A percentile compares a stretch with the other conserved stretches of the same genome.
These are phyloP conservation scores for Euwallacea fornicatus DNA, from an alignment of 1,140 invertebrate species.

Conservation along the genomic window DNA sequence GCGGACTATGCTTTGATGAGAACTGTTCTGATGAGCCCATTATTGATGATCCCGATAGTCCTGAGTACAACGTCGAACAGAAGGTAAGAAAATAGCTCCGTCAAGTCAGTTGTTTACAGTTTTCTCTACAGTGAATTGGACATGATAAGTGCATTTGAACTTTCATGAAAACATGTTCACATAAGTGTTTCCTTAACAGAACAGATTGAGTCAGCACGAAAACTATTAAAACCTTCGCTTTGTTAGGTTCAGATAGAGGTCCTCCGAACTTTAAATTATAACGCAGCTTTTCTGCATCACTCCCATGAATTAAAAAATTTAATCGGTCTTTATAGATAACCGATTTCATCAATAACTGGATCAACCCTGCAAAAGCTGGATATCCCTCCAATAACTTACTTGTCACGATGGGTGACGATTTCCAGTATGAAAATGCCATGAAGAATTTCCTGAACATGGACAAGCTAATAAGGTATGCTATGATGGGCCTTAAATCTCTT, in stretches of 20 bases:
- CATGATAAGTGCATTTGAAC: no score
- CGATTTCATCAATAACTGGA: slow-evolving; percentile 12
- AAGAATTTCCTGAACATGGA: slow-evolving; percentile 71
- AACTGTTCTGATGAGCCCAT: slow-evolving; percentile 61
- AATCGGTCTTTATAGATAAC: neutral
- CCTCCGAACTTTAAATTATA: no score
- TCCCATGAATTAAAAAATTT: no score
- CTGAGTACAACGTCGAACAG: slow-evolving; percentile 59
- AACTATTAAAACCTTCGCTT: no score
- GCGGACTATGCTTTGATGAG: slow-evolving; percentile 84
- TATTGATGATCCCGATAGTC: slow-evolving; percentile 56
- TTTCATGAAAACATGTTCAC: no score
- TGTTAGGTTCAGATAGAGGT: no score
- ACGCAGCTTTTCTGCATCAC: no score
- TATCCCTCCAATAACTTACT: slow-evolving; percentile 46
- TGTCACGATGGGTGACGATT: slow-evolving; percentile 49
- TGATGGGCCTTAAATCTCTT: neutral
- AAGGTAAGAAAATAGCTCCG: slow-evolving; percentile 40
- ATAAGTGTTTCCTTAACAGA: no score
- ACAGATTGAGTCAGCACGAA: no score
- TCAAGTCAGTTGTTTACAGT: neutral
- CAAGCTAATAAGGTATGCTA: slow-evolving; percentile 68
- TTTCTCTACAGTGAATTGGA: no score
- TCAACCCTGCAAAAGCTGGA: slow-evolving; percentile 5
- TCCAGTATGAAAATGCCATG: slow-evolving; percentile 60